Evolutionary conservation across 1,140 invertebrate genomes (phyloP).

Genomic region (Holotrichia oblita): DNA sequence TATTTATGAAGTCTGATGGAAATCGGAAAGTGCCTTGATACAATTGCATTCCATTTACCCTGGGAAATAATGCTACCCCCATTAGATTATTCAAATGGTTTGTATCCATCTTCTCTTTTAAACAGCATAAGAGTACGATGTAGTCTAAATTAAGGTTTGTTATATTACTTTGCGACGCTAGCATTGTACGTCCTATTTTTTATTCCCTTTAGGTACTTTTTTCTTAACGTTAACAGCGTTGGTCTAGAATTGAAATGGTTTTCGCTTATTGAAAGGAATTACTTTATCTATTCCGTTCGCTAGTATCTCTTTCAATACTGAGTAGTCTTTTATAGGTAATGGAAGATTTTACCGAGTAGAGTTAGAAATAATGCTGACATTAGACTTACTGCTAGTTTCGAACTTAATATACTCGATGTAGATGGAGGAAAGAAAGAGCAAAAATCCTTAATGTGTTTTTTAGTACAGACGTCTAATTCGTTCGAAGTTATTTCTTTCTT

Average conservation of each 20-base stretch:
- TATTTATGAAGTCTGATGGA: conserved; percentile 24
- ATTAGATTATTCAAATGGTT: conserved; percentile 37
- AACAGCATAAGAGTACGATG: background rate
- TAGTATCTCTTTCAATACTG: conserved; percentile 28
- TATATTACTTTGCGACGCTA: background rate
- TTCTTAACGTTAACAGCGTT: conserved; percentile 1
- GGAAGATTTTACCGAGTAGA: conserved; percentile 22
- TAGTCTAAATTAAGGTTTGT: conserved; percentile 25
- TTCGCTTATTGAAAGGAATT: conserved; percentile 27
- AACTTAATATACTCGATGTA: background rate
- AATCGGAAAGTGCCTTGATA: conserved; percentile 14
- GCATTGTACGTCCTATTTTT: background rate
- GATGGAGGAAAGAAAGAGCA: conserved; percentile 1
- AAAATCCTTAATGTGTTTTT: conserved; percentile 28
- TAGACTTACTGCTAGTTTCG: conserved; percentile 10
- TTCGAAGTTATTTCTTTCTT: background rate
- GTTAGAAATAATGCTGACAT: conserved; percentile 30
- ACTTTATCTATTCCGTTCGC: background rate
- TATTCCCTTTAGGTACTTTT: conserved; percentile 11
- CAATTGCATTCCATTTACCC: background rate
- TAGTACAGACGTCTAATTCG: conserved; percentile 1
- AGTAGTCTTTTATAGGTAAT: conserved; percentile 3
- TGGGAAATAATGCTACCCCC: conserved; percentile 5
- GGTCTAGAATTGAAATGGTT: background rate
- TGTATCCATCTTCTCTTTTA: conserved; percentile 3